Evolutionary conservation across 2,888 invertebrate genomes (phyloP), one percentile per base, ranked within the genome.

Genomic region (Acleris laterana): DNA sequence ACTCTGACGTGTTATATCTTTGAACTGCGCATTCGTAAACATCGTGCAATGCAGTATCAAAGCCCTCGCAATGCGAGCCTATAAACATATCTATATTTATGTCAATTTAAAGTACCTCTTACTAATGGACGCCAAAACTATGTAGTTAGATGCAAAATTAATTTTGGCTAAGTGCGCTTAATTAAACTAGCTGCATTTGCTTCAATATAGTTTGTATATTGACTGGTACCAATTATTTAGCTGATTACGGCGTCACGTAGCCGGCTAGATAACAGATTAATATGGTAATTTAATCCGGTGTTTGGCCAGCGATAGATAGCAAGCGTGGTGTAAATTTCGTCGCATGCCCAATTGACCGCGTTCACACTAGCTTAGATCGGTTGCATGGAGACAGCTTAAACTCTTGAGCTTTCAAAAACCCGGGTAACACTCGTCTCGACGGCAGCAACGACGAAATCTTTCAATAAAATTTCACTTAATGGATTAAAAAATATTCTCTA

Each of bases 281-380:
- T 66, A 62, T 66, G 66, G 66, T 66, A 66, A 66, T 66, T 62
- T 62, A 66, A 66, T 57, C 61, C 66, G 61, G 19, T 52, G 62
- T 57, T 66, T 51, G 66, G 66, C 25, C 66, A 46, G 62, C 20
- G 66, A 61, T 32, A 59, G 66, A 66, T 62, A 66, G 62, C 62
- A 25, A 55, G 51, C 60, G 60, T 48, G 19, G 53, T 65, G 44
- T 61, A 46, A 32, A 22, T 44, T 66, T 56, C 56, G 57, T 38
- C 56, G 66, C 22, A 17, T 25, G 51, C 61, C 28, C 56, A 51
- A 66, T 52, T 66, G 66, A 46, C 55, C 51, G 32, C 32, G 51
- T 66, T 51, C 51, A 28, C 56, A 28, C 17, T 17, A 46, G 46
- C 16, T n/a, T 46, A 46, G 46, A 46, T 46, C 17, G 46, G 17